phyloP scores from a whole-genome alignment of 2,797 vertebrate genomes.

The Silurus aristotelis region DNA sequence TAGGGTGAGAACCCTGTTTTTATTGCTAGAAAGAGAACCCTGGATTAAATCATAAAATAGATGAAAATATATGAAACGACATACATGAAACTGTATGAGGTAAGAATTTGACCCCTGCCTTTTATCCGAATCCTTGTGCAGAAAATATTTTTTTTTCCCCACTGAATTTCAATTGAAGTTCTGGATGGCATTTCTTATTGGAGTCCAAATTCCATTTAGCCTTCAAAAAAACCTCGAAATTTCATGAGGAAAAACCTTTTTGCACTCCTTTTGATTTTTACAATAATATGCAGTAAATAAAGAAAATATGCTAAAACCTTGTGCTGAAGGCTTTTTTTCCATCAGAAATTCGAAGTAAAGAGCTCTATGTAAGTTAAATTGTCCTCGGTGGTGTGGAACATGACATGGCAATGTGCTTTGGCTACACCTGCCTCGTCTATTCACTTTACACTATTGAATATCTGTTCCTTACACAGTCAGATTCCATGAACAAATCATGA shows the following conservation, averaged over 20 bases:
- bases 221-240: background rate
- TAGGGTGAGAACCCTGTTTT: no score
- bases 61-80: conserved; percentile 23
- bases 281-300: background rate
- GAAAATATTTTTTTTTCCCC: conserved; percentile 48
- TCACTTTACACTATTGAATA: conserved; percentile 14
- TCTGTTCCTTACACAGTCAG: conserved; percentile 6
- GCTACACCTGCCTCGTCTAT: background rate
- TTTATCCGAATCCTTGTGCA: conserved; percentile 49
- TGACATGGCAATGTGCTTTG: background rate
- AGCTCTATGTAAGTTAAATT: background rate
- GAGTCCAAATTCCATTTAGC: background rate
- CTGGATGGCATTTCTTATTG: conserved; percentile 49
- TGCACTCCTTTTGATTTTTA: background rate
- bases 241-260: background rate
- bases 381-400: background rate
- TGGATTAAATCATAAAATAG: conserved; percentile 5
- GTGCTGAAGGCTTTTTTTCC: background rate
- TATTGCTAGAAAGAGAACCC: background rate
- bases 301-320: background rate
- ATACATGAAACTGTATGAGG: conserved; percentile 7
- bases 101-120: conserved; percentile 20
- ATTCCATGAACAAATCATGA: conserved; percentile 1
- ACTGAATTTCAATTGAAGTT: conserved; percentile 56
- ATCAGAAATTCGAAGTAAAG: background rate